Percentiles rank a stretch among this genome's conserved stretches.
phyloP scores from a whole-genome alignment of 2,113 vertebrate species.

The Sylvilagus bachmani region DNA sequence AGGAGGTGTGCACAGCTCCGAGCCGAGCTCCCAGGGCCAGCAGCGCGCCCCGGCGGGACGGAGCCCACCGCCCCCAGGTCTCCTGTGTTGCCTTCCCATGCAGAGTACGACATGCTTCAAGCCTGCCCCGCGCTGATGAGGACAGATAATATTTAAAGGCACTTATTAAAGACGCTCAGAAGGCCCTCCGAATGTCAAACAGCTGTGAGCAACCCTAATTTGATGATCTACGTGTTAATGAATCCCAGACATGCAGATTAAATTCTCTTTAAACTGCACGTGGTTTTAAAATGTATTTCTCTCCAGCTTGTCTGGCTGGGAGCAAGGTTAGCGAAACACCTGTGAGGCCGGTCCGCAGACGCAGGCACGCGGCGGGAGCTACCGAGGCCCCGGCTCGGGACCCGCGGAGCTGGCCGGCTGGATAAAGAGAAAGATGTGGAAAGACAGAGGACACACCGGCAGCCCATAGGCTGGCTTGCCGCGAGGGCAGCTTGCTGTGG shows the following conservation, averaged over 20 bases:
- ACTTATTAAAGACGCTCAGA: conserved; percentile 79
- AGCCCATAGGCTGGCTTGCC: accelerated
- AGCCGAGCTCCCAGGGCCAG: not conserved
- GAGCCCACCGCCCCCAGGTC: accelerated
- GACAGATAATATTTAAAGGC: conserved; percentile 79
- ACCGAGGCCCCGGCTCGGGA: accelerated
- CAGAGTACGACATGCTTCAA: not conserved
- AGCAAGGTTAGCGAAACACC: conserved; percentile 75
- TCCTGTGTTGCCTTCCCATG: not conserved
- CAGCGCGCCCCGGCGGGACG: accelerated
- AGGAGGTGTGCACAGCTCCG: accelerated
- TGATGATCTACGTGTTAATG: conserved; percentile 82
- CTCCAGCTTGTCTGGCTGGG: conserved; percentile 48
- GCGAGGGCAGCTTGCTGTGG: accelerated
- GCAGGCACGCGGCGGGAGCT: accelerated
- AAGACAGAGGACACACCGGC: accelerated
- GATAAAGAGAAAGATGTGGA: accelerated
- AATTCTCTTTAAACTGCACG: conserved; percentile 75
- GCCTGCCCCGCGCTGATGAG: conserved; percentile 37
- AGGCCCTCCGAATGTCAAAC: conserved; percentile 81
- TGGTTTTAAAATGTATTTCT: conserved; percentile 83
- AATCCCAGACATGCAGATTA: conserved; percentile 84
- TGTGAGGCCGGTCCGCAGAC: not conserved
- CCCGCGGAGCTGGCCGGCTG: accelerated
- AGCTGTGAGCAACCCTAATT: conserved; percentile 81